phyloP scores from a whole-genome alignment of 1,140 invertebrate species.

The Branchinecta lindahli region DNA sequence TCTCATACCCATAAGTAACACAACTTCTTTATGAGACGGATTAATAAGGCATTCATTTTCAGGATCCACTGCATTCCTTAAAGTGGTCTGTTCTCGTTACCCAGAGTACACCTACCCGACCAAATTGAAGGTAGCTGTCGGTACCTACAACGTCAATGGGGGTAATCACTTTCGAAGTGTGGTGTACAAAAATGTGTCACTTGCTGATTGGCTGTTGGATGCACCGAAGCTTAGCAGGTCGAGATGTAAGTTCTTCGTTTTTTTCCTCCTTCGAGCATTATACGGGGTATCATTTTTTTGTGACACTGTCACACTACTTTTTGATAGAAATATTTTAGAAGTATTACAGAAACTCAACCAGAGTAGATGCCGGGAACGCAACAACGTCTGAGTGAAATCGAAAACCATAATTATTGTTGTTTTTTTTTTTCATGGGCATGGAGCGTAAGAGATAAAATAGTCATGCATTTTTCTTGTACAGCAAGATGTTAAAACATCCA shows the following conservation, averaged over 20 bases:
- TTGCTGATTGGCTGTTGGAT: constrained; percentile 90
- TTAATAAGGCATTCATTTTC: constrained; percentile 14
- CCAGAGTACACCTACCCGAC: constrained; percentile 61
- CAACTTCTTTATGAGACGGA: too few relatives aligned
- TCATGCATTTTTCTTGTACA: too few relatives aligned
- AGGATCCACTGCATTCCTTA: constrained; percentile 56
- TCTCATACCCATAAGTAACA: too few relatives aligned
- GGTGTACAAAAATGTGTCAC: constrained; percentile 81
- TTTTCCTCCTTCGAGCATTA: constrained; percentile 13
- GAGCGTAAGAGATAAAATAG: too few relatives aligned
- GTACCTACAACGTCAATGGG: constrained; percentile 98
- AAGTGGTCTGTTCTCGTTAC: constrained; percentile 66
- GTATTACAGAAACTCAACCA: background rate
- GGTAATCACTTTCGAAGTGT: constrained; percentile 96
- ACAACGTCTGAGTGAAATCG: too few relatives aligned
- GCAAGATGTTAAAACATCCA: too few relatives aligned
- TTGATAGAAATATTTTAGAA: background rate
- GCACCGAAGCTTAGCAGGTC: constrained; percentile 34
- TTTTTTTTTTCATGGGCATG: too few relatives aligned
- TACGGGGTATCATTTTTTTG: background rate
- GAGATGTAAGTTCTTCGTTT: constrained; percentile 31
- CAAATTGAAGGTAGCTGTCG: constrained; percentile 63
- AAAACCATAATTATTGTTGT: too few relatives aligned
- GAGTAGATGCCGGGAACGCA: too few relatives aligned
- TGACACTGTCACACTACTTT: background rate